phyloP scores from a whole-genome alignment of 2,797 vertebrate species.

The Steatocranus sp. region DNA sequence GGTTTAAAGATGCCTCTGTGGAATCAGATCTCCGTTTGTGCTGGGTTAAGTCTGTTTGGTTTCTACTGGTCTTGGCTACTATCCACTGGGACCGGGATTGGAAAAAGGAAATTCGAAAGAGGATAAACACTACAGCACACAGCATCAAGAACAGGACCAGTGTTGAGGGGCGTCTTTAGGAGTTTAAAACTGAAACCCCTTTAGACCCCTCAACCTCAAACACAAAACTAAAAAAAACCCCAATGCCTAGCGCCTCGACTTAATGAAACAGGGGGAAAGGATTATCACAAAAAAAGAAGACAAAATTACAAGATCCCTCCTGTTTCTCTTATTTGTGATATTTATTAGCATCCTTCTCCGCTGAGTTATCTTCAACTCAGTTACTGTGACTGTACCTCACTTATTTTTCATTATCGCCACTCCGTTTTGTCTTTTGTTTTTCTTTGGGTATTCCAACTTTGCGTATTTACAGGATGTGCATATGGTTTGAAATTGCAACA shows the following conservation, averaged over 20 bases:
- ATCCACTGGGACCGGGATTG: background rate
- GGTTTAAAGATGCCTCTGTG: conserved; percentile 26
- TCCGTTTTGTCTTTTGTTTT: background rate
- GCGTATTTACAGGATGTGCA: conserved; percentile 4
- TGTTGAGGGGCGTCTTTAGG: conserved; percentile 6
- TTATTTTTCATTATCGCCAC: conserved; percentile 1
- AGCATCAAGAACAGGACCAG: conserved; percentile 24
- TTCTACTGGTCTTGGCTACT: conserved; percentile 2
- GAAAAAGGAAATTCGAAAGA: background rate
- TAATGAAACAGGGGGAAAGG: conserved; percentile 15
- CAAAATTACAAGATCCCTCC: conserved; percentile 1
- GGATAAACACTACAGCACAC: conserved; percentile 6
- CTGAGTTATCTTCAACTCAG: conserved; percentile 36
- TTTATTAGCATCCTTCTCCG: conserved; percentile 49
- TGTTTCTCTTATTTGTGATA: conserved; percentile 49
- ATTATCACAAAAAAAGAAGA: conserved; percentile 19
- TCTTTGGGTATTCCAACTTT: background rate
- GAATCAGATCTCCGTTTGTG: conserved; percentile 7
- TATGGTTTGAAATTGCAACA: background rate
- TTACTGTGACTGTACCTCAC: conserved; percentile 59
- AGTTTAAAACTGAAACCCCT: conserved; percentile 21
- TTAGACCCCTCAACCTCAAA: conserved; percentile 27
- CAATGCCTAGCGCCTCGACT: conserved; percentile 17
- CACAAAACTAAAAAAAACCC: conserved; percentile 20
- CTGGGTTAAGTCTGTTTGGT: conserved; percentile 17